Conservation (phyloP, 2,797 vertebrate species). For the Huso huso region DNA sequence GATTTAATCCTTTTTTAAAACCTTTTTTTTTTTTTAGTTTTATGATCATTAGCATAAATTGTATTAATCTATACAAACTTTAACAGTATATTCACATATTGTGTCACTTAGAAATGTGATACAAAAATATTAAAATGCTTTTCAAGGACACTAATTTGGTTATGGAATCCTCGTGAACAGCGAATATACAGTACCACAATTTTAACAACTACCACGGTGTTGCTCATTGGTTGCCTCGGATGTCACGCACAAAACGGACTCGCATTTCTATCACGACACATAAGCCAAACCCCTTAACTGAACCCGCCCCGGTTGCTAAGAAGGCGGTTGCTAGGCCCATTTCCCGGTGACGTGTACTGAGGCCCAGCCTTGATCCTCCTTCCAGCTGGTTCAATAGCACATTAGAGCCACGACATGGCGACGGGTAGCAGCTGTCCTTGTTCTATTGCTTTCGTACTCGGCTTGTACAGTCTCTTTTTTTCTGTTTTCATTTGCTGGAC, state of each 20-base stretch:
- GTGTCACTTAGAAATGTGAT: no score
- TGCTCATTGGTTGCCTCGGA: no score
- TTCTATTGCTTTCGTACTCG: conserved; percentile 20
- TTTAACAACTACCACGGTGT: no score
- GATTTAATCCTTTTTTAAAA: background rate
- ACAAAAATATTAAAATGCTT: no score
- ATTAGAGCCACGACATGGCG: conserved; percentile 3
- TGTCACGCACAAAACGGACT: background rate
- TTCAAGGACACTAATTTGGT: no score
- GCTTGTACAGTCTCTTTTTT: conserved; percentile 8
- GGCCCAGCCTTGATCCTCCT: conserved; percentile 10
- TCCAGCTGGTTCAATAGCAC: conserved; percentile 1
- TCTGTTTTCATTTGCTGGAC: conserved; percentile 7
- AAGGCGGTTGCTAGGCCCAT: conserved; percentile 6
- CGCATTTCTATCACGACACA: background rate
- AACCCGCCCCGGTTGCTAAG: background rate
- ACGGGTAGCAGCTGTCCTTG: background rate
- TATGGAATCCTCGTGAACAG: no score
- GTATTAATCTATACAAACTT: background rate
- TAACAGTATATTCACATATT: no score
- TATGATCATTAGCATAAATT: conserved; percentile 3
- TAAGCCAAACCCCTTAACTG: background rate
- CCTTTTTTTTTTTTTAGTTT: background rate
- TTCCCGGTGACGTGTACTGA: conserved; percentile 1
- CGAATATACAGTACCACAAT: no score